phyloP scores from a whole-genome alignment of 2,113 vertebrate species.

The Leptobrachium ailaonicum region DNA sequence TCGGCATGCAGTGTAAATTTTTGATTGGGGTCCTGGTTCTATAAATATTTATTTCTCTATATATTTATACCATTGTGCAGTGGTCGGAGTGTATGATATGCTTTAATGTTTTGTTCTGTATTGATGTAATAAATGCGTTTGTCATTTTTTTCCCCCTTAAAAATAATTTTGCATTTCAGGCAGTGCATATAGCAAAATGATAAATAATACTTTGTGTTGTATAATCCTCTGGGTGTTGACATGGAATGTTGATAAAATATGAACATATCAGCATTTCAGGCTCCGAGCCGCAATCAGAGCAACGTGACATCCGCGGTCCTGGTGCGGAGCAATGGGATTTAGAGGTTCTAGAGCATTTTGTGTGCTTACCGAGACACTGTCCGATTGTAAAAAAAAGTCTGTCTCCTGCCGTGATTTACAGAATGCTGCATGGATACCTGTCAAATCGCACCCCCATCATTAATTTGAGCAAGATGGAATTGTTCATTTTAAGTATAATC shows the following conservation, averaged over 20 bases:
- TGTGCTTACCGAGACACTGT: conserved; percentile 60
- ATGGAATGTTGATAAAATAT: conserved; percentile 7
- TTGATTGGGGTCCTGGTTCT: no score
- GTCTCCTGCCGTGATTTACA: conserved; percentile 74
- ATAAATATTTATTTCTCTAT: no score
- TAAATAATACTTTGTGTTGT: neutral
- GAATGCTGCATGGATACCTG: conserved; percentile 70
- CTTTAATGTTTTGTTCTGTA: no score
- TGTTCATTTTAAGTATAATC: conserved; percentile 93
- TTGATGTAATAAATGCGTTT: no score
- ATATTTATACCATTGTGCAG: no score
- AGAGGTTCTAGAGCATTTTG: conserved; percentile 51
- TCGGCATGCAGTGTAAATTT: no score
- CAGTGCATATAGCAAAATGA: neutral
- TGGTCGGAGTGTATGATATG: no score
- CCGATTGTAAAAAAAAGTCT: conserved; percentile 56
- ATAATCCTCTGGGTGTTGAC: neutral
- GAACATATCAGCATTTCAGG: neutral
- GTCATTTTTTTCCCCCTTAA: no score
- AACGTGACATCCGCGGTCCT: conserved; percentile 47
- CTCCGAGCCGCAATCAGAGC: conserved; percentile 46
- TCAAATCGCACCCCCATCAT: conserved; percentile 75
- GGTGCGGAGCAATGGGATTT: conserved; percentile 50
- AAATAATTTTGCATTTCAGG: no score
- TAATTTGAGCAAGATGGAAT: conserved; percentile 84